Evolutionary conservation across 2,888 invertebrate genomes (phyloP).

Genomic region (Nephrotoma flavescens): DNA sequence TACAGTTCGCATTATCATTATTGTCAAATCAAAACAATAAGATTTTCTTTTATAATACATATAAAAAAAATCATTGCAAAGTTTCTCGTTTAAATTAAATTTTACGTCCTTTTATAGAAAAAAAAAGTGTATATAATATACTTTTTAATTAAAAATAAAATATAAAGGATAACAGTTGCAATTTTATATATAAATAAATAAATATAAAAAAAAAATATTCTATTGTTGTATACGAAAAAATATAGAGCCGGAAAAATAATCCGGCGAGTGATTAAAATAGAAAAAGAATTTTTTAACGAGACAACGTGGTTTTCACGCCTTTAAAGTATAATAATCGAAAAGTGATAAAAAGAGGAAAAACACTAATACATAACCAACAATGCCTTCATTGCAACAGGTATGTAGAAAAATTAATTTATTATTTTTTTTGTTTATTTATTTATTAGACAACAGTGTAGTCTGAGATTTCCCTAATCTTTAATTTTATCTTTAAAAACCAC

Average conservation of each 20-base stretch:
- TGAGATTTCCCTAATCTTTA: too few species aligned
- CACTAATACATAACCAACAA: conserved; percentile 3
- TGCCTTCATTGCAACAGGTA: conserved; percentile 7
- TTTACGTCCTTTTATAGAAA: not conserved
- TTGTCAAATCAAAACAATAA: not conserved
- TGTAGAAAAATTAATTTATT: not conserved
- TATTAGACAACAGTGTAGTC: too few species aligned
- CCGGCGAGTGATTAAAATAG: not conserved
- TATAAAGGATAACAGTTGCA: not conserved
- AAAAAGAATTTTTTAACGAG: conserved; percentile 11
- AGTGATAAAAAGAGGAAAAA: not conserved
- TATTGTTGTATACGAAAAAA: not conserved
- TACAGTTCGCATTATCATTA: not conserved
- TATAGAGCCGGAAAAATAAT: conserved; percentile 1
- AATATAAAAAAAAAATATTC: not conserved
- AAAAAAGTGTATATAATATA: not conserved
- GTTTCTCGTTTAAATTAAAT: not conserved
- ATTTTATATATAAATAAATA: not conserved
- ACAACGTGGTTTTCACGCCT: conserved; percentile 13
- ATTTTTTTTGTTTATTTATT: too few species aligned
- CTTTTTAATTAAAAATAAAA: not conserved
- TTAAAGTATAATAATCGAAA: not conserved
- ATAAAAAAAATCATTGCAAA: not conserved
- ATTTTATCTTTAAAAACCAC: too few species aligned
- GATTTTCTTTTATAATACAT: not conserved